Percentiles rank a stretch among this genome's conserved stretches.
Conservation (phyloP, 2,797 vertebrate genomes). For the Chaetophractus vellerosus region DNA sequence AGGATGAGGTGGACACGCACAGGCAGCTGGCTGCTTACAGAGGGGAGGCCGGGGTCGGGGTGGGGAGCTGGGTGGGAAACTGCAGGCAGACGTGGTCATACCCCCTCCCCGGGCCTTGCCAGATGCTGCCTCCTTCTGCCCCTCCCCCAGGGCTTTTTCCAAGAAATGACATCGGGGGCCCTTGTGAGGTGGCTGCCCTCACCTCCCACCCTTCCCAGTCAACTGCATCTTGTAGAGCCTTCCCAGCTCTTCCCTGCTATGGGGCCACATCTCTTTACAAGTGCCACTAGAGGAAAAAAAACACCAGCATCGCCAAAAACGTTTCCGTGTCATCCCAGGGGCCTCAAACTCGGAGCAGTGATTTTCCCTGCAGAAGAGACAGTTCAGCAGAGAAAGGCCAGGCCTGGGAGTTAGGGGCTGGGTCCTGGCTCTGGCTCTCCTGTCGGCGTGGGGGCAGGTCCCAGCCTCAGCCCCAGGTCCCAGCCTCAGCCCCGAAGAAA, state of each 20-base stretch:
- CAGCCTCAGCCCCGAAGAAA: neutral
- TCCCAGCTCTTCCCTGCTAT: neutral
- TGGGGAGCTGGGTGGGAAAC: neutral
- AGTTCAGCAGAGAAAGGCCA: neutral
- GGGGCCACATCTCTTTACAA: neutral
- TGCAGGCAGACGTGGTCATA: neutral
- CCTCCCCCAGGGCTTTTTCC: neutral
- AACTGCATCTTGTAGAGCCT: neutral
- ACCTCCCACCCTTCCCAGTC: neutral
- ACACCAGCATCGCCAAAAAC: neutral
- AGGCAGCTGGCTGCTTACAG: constrained; percentile 50
- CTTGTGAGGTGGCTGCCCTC: neutral
- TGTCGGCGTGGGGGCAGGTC: neutral
- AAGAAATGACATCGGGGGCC: neutral
- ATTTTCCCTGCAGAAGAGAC: neutral
- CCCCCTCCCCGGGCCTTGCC: neutral
- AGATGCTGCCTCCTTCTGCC: neutral
- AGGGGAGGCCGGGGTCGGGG: neutral
- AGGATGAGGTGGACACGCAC: constrained; percentile 47
- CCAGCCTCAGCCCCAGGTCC: neutral
- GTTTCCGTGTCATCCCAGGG: neutral
- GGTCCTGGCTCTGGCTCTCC: neutral
- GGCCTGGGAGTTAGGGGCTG: neutral
- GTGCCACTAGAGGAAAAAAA: neutral
- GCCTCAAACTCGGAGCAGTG: neutral